These are phyloP conservation scores for Conopomorpha cramerella DNA, from an alignment of 1,140 invertebrate genomes.

Conservation along the genomic window DNA sequence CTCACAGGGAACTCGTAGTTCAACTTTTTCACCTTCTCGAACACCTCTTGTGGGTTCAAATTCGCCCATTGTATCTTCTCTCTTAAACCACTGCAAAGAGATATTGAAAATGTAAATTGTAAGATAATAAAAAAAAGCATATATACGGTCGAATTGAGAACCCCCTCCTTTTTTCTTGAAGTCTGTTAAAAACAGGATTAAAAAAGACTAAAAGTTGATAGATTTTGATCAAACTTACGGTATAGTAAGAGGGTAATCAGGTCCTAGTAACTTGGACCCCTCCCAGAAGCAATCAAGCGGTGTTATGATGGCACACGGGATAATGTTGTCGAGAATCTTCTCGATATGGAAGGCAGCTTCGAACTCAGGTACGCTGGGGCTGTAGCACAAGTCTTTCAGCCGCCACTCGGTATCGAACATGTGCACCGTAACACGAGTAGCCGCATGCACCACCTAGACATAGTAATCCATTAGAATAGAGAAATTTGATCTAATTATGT, in stretches of 20 bases:
- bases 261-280: conserved; percentile 93
- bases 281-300: conserved; percentile 99
- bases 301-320: conserved; percentile 96
- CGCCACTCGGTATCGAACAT: conserved; percentile 93
- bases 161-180: too few relatives aligned
- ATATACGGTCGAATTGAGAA: too few relatives aligned
- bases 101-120: too few relatives aligned
- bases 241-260: conserved; percentile 83
- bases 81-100: conserved; percentile 63
- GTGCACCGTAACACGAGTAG: conserved; percentile 83
- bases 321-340: conserved; percentile 88
- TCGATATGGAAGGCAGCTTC: conserved; percentile 87
- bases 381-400: conserved; percentile 87
- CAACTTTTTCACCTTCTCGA: conserved; percentile 73
- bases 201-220: too few relatives aligned
- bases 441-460: conserved; percentile 71
- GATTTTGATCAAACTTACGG: too few relatives aligned
- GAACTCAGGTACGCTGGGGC: conserved; percentile 85
- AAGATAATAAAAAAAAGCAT: too few relatives aligned
- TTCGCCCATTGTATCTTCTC: conserved; percentile 85
- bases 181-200: too few relatives aligned
- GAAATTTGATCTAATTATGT: too few relatives aligned
- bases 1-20: conserved; percentile 68
- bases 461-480: conserved; percentile 10
- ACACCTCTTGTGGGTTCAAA: conserved; percentile 81